Percentiles rank a stretch among this genome's conserved stretches.
Conservation (phyloP, 2,888 invertebrate genomes). For the Parnassius smintheus region DNA sequence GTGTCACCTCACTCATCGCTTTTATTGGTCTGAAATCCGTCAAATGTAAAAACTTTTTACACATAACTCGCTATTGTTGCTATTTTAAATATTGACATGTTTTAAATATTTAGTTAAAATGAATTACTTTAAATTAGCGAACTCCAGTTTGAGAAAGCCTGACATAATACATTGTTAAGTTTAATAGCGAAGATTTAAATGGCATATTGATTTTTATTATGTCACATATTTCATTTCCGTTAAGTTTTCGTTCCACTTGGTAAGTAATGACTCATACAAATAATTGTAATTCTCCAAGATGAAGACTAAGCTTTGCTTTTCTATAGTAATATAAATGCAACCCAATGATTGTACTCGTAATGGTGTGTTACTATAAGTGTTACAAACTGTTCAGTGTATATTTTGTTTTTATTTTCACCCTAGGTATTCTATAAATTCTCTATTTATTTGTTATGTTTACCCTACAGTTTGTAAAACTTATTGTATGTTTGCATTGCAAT, state of each 20-base stretch:
- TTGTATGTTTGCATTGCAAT: conserved; percentile 47
- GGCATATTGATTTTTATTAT: neutral
- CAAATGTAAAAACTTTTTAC: neutral
- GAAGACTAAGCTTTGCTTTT: conserved; percentile 65
- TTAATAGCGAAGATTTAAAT: conserved; percentile 8
- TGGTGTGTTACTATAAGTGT: conserved; percentile 2
- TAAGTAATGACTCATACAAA: neutral
- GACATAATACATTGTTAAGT: conserved; percentile 10
- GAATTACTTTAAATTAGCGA: too few species aligned
- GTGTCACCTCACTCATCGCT: neutral
- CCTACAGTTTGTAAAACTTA: conserved; percentile 13
- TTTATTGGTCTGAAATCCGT: neutral
- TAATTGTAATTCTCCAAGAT: conserved; percentile 18
- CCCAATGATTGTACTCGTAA: conserved; percentile 5
- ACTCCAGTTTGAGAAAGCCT: too few species aligned
- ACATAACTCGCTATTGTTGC: neutral
- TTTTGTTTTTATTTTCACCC: neutral
- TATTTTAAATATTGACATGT: conserved; percentile 4
- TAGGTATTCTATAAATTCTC: neutral
- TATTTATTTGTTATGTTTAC: neutral
- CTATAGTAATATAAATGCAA: conserved; percentile 29
- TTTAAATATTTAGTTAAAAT: neutral
- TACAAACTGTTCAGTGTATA: conserved; percentile 4
- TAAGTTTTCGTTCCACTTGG: neutral
- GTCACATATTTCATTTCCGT: neutral